A percentile compares a stretch with the other conserved stretches of the same genome.
These are phyloP conservation scores for Ochotona princeps DNA, from an alignment of 2,113 vertebrate species.

Conservation along the genomic window DNA sequence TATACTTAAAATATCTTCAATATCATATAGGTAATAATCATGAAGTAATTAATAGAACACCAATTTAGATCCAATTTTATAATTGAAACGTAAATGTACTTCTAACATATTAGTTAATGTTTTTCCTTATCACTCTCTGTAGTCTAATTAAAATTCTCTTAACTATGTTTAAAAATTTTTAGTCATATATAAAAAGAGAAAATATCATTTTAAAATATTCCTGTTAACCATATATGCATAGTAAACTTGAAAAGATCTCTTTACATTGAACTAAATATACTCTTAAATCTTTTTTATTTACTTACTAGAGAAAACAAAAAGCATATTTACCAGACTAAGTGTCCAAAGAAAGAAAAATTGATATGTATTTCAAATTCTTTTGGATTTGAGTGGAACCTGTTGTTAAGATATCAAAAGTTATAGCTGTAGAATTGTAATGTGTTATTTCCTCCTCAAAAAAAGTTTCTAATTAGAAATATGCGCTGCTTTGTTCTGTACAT, in stretches of 20 bases:
- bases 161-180: slow-evolving; percentile 28
- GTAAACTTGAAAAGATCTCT: background rate
- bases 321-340: background rate
- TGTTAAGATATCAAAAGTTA: background rate
- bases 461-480: background rate
- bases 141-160: slow-evolving; percentile 36
- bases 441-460: background rate
- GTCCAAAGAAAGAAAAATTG: background rate
- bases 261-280: background rate
- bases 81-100: slow-evolving; percentile 47
- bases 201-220: background rate
- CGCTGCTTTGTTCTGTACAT: background rate
- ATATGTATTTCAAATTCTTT: background rate
- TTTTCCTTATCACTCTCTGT: slow-evolving; percentile 28
- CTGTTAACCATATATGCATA: background rate
- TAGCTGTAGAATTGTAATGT: background rate
- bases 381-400: background rate
- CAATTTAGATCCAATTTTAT: slow-evolving; percentile 47
- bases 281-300: slow-evolving; percentile 20
- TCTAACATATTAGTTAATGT: background rate
- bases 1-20: background rate
- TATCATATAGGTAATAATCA: background rate
- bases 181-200: background rate
- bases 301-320: background rate
- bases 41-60: background rate